phyloP scores from a whole-genome alignment of 2,888 invertebrate genomes.

The Tinea pellionella region DNA sequence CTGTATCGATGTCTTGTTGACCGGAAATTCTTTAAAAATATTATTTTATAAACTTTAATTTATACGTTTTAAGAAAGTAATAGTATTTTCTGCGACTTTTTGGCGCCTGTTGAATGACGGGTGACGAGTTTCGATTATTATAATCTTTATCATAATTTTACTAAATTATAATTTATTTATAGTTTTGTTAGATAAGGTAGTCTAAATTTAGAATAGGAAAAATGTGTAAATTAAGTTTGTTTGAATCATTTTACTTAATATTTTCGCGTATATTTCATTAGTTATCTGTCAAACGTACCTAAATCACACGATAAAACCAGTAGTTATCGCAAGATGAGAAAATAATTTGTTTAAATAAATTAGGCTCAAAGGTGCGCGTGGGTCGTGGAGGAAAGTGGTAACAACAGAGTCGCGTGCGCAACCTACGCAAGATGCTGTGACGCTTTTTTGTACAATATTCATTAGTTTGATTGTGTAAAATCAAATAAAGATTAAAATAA shows the following conservation, averaged over 20 bases:
- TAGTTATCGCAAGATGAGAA: slow-evolving; percentile 48
- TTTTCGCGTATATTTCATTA: no score
- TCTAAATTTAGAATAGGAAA: no score
- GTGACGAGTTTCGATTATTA: no score
- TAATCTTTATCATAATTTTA: no score
- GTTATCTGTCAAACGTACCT: slow-evolving; percentile 8
- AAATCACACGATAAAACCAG: slow-evolving; percentile 38
- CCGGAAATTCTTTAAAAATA: slow-evolving; percentile 5
- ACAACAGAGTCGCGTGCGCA: slow-evolving; percentile 46
- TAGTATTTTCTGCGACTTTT: not conserved
- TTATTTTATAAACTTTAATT: not conserved
- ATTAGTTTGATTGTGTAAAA: slow-evolving; percentile 17
- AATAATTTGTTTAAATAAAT: slow-evolving; percentile 58
- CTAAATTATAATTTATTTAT: no score
- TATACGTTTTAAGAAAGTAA: not conserved
- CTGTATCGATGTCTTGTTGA: slow-evolving; percentile 7
- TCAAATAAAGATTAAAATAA: slow-evolving; percentile 17
- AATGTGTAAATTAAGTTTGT: no score
- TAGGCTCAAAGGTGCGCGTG: slow-evolving; percentile 29
- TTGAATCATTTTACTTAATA: no score
- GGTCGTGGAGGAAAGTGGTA: slow-evolving; percentile 43
- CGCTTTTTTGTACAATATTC: slow-evolving; percentile 27
- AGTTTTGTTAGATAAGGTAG: no score
- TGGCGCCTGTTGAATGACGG: not conserved
- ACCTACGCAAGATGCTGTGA: slow-evolving; percentile 45